phyloP scores from a whole-genome alignment of 2,888 invertebrate species.

The Drosophila glabriapex region DNA sequence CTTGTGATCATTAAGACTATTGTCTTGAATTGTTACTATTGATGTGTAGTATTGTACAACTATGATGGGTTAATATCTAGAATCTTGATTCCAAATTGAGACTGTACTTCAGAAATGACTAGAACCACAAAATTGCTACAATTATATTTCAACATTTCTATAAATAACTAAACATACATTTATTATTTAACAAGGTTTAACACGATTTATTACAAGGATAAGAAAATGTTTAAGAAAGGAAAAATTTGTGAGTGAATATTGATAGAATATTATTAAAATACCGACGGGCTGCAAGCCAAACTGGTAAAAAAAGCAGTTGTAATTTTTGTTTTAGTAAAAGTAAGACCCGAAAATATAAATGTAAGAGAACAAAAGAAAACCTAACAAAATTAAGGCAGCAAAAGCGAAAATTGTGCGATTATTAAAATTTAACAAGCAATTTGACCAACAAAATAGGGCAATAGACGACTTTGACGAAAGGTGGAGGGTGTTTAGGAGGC shows the following conservation, averaged over 20 bases:
- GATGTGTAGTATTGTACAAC: too few relatives aligned
- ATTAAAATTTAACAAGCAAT: slow-evolving; percentile 65
- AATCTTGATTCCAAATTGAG: not conserved
- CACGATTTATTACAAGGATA: not conserved
- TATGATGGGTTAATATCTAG: not conserved
- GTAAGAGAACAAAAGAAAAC: slow-evolving; percentile 26
- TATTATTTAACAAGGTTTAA: not conserved
- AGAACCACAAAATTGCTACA: not conserved
- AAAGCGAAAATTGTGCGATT: slow-evolving; percentile 52
- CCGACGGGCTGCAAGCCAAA: not conserved
- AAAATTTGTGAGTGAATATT: not conserved
- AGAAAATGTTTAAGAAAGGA: not conserved
- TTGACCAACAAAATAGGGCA: slow-evolving; percentile 40
- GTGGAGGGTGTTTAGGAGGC: not conserved
- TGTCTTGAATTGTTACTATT: too few relatives aligned
- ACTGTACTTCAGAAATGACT: not conserved
- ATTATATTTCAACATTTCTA: not conserved
- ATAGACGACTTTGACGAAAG: not conserved
- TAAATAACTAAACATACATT: not conserved
- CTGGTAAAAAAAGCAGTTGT: not conserved
- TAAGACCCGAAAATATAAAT: not conserved
- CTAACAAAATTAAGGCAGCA: slow-evolving; percentile 40
- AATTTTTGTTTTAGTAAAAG: not conserved
- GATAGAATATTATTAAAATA: not conserved
- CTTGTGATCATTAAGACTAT: too few relatives aligned